Percentiles rank a stretch among this genome's conserved stretches.
Evolutionary conservation across 2,113 vertebrate genomes (phyloP).

Genomic region (Lagopus leucura): DNA sequence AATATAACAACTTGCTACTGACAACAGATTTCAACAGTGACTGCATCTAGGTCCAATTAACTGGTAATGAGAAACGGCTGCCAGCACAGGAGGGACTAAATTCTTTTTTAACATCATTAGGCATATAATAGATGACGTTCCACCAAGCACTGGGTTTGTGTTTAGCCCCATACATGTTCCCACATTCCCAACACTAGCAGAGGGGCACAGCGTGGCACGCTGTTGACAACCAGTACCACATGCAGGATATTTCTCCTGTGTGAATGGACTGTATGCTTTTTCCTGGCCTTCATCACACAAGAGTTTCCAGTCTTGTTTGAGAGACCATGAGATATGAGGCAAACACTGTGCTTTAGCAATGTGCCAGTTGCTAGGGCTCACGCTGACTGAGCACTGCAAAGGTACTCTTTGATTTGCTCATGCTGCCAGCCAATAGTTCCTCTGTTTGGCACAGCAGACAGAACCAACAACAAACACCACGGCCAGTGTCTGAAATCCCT

Average conservation of each 20-base stretch:
- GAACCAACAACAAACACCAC: not conserved
- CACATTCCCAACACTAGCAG: not conserved
- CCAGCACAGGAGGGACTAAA: slow-evolving; percentile 22
- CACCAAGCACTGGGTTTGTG: not conserved
- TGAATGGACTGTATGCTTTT: not conserved
- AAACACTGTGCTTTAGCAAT: slow-evolving; percentile 36
- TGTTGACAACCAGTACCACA: not conserved
- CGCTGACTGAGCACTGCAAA: not conserved
- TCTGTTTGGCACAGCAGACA: not conserved
- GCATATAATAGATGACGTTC: not conserved
- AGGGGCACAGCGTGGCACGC: not conserved
- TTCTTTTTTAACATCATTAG: slow-evolving; percentile 29
- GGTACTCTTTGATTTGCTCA: not conserved
- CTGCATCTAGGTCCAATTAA: slow-evolving; percentile 24
- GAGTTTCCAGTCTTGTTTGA: not conserved
- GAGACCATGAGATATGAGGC: not conserved
- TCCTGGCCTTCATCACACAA: not conserved
- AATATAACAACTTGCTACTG: not conserved
- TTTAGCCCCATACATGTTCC: not conserved
- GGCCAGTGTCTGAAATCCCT: not conserved
- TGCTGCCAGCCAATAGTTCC: not conserved
- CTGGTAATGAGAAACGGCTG: slow-evolving; percentile 13
- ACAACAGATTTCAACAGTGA: slow-evolving; percentile 25
- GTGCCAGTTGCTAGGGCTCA: not conserved
- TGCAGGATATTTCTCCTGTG: not conserved